Percentiles rank a stretch among this genome's conserved stretches.
These are phyloP conservation scores for Paraescarpia echinospica DNA, from an alignment of 1,140 invertebrate species.

Conservation along the genomic window DNA sequence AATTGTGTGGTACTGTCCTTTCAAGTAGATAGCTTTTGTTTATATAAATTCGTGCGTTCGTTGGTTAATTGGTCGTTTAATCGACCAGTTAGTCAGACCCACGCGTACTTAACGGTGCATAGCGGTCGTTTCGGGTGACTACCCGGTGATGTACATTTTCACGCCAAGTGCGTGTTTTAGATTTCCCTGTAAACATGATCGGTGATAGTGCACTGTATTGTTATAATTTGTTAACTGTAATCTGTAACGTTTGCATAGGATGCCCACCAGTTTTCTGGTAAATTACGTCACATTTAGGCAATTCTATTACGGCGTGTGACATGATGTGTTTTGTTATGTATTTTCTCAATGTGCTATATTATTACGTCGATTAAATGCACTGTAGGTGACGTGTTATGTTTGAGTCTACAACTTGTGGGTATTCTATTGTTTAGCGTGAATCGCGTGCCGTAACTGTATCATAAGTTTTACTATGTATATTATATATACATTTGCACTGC, in stretches of 20 bases:
- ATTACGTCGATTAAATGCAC: neutral
- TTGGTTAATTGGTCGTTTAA: neutral
- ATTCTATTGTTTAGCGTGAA: conserved; percentile 6
- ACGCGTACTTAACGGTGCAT: neutral
- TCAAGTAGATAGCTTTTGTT: neutral
- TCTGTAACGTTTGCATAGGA: neutral
- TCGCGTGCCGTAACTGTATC: neutral
- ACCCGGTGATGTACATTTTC: neutral
- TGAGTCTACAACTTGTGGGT: neutral
- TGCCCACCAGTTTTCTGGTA: neutral
- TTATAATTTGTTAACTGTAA: neutral
- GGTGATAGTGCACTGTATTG: neutral
- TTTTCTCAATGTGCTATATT: neutral
- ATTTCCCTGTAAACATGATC: neutral
- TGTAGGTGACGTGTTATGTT: neutral
- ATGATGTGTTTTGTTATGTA: neutral
- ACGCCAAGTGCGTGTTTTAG: neutral
- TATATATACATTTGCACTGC: neutral
- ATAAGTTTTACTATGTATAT: neutral
- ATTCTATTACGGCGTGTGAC: neutral
- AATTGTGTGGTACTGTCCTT: neutral
- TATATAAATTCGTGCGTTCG: neutral
- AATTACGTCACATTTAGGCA: neutral
- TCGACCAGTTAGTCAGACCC: neutral
- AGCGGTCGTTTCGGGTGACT: neutral